These are phyloP conservation scores for Arrhamphus sclerolepis DNA, from an alignment of 2,797 vertebrate genomes.

Conservation along the genomic window DNA sequence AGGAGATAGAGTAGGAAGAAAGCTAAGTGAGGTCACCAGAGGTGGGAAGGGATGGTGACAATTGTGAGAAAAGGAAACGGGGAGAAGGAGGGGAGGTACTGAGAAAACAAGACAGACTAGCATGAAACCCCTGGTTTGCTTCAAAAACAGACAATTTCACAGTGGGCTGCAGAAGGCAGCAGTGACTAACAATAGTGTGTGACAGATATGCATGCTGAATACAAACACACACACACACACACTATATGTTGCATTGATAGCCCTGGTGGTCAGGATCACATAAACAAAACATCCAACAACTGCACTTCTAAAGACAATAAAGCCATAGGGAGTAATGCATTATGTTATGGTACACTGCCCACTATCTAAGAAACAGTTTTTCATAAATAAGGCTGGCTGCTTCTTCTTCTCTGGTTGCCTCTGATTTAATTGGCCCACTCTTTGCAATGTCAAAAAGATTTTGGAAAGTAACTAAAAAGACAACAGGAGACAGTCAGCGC, in stretches of 20 bases:
- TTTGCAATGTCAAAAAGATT: no score
- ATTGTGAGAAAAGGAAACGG: constrained; percentile 5
- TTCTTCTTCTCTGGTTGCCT: no score
- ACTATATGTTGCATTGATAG: neutral
- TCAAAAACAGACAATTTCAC: constrained; percentile 60
- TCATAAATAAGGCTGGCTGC: no score
- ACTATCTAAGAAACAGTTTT: no score
- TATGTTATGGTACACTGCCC: no score
- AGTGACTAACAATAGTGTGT: constrained; percentile 35
- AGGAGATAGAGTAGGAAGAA: constrained; percentile 21
- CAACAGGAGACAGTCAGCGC: no score
- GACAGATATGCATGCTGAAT: constrained; percentile 28
- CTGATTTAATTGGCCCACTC: no score
- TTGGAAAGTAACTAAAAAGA: no score
- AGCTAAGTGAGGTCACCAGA: constrained; percentile 1
- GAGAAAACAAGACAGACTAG: constrained; percentile 60
- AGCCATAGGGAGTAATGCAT: constrained; percentile 1
- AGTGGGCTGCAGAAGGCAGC: constrained; percentile 27
- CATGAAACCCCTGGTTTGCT: constrained; percentile 45
- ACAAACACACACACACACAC: constrained; percentile 4
- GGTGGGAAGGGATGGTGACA: constrained; percentile 1
- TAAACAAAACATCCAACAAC: no score
- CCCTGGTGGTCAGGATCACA: no score
- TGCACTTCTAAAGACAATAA: neutral
- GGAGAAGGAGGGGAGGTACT: constrained; percentile 27